Evolutionary conservation across 2,113 vertebrate species (phyloP), one percentile per base, ranked within the genome.

Genomic region (Bagarius yarrelli): DNA sequence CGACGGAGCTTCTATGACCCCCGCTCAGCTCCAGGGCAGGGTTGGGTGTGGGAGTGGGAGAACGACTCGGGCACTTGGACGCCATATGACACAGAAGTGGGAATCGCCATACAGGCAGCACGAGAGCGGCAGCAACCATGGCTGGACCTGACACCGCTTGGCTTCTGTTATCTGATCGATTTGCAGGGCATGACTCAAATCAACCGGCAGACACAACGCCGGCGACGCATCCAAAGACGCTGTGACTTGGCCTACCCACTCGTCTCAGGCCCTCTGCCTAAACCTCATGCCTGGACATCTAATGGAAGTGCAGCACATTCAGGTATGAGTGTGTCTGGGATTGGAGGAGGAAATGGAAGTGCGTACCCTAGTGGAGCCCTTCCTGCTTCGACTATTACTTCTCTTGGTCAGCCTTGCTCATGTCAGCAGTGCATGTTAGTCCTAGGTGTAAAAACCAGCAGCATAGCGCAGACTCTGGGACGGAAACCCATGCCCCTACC

Each of bases 21-120:
- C 0, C 95, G 96, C 44, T 97, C 97, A 0, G 97, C 98, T 0
- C 98, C 98, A 0, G 98, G 96, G 40, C 97, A 98, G 89, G 97
- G 97, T 80, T 95, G 98, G 86, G 93, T 98, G 88, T 99, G 98
- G 98, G 98, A 99, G 82, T 99, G 98, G 98, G 96, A 99, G 89
- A 98, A 93, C 69, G 97, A 98, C 91, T 91, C 94, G 23, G 96
- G 93, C 77, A 96, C 95, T 40, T 99, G 97, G 98, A 98, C 97
- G 0, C 94, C 96, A n/a, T 99, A 98, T 84, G 97, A 98, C 90
- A 99, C 96, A 83, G 97, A 98, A 88, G 96, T 99, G 89, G 95
- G 96, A 91, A 96, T 98, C 85, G 95, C 96, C 86, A 98, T 99
- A 91, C 98, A 99, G 93, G 96, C 96, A 5, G 97, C 97, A 70